Percentiles rank a stretch among this genome's conserved stretches.
Evolutionary conservation across 2,888 invertebrate genomes (phyloP).

Genomic region (Ganaspis brasiliensis): DNA sequence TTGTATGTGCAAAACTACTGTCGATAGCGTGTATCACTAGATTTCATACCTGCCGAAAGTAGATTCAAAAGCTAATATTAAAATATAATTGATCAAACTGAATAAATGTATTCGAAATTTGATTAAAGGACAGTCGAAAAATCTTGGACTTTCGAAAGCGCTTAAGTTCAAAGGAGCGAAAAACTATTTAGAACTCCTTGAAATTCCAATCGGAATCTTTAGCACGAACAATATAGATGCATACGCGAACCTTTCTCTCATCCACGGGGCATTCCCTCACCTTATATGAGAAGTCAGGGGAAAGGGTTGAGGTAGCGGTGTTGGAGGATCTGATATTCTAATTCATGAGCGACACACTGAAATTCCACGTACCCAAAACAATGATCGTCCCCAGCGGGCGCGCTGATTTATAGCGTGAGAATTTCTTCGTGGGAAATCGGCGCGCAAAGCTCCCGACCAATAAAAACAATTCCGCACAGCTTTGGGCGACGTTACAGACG

Average conservation of each 20-base stretch:
- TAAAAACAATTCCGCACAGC: conserved; percentile 55
- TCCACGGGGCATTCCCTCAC: conserved; percentile 37
- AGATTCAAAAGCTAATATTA: too few relatives aligned
- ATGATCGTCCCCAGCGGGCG: conserved; percentile 64
- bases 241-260: background rate
- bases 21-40: too few relatives aligned
- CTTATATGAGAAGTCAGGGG: conserved; percentile 40
- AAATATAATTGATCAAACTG: too few relatives aligned
- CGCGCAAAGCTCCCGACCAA: conserved; percentile 59
- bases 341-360: conserved; percentile 68
- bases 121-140: too few relatives aligned
- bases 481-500: conserved; percentile 31
- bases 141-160: too few relatives aligned
- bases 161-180: too few relatives aligned
- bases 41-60: too few relatives aligned
- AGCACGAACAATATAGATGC: background rate
- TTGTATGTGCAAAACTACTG: too few relatives aligned
- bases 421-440: conserved; percentile 70
- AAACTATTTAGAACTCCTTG: too few relatives aligned
- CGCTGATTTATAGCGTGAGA: conserved; percentile 71
- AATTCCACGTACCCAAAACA: conserved; percentile 68
- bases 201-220: too few relatives aligned
- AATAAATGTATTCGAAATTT: too few relatives aligned
- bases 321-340: conserved; percentile 65
- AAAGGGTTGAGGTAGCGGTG: conserved; percentile 27